phyloP scores from a whole-genome alignment of 2,888 invertebrate genomes.

The Rhorus exstirpatorius region DNA sequence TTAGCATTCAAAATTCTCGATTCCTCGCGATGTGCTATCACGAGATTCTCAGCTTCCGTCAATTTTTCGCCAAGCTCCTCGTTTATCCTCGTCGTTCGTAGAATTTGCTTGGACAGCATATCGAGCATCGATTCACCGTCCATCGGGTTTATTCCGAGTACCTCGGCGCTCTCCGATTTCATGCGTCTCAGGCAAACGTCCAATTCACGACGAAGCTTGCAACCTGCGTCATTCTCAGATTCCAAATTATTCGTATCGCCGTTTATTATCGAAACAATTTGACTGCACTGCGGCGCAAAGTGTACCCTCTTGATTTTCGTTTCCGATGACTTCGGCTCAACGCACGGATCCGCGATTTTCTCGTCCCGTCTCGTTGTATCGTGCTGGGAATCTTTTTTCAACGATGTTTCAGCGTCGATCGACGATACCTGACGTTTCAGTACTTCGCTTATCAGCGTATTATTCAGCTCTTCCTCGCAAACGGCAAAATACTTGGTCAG shows the following conservation, averaged over 20 bases:
- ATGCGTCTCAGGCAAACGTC: conserved; percentile 90
- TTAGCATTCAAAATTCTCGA: conserved; percentile 88
- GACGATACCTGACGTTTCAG: conserved; percentile 84
- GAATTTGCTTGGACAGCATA: conserved; percentile 73
- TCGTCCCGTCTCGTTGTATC: conserved; percentile 61
- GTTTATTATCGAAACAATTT: conserved; percentile 85
- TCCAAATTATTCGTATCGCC: conserved; percentile 89
- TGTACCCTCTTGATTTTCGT: conserved; percentile 88
- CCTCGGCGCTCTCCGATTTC: conserved; percentile 90
- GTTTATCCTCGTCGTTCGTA: conserved; percentile 76
- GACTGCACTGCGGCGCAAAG: conserved; percentile 90
- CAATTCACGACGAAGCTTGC: conserved; percentile 89
- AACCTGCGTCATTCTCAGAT: conserved; percentile 86
- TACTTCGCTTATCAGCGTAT: conserved; percentile 90
- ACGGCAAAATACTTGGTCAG: conserved; percentile 91
- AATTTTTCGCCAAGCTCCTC: conserved; percentile 87
- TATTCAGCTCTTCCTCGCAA: conserved; percentile 93
- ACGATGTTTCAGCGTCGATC: conserved; percentile 56
- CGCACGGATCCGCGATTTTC: conserved; percentile 25
- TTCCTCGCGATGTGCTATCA: conserved; percentile 86
- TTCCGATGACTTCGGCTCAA: conserved; percentile 71
- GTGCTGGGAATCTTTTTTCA: conserved; percentile 73
- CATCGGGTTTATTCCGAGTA: conserved; percentile 88
- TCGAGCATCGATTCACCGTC: conserved; percentile 70
- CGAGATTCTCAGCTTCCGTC: conserved; percentile 87